Conservation (phyloP, 2,888 invertebrate species). For the Linyphia triangularis region DNA sequence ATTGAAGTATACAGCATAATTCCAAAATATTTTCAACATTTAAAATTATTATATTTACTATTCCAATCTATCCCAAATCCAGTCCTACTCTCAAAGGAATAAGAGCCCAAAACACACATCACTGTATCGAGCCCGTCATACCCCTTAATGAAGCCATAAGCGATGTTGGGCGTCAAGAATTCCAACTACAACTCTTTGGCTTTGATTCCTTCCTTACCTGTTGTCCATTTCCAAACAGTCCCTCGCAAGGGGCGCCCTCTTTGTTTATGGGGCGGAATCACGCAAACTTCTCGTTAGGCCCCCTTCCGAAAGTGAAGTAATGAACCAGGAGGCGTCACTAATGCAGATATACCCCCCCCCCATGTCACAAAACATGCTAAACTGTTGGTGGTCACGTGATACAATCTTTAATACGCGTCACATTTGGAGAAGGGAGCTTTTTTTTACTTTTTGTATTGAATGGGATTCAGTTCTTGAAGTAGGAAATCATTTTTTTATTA, state of each 20-base stretch:
- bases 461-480: too few relatives aligned
- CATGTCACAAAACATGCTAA: conserved; percentile 70
- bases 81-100: too few relatives aligned
- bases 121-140: not conserved
- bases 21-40: too few relatives aligned
- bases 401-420: conserved; percentile 67
- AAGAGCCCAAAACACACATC: too few relatives aligned
- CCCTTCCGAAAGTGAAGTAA: conserved; percentile 61
- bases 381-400: conserved; percentile 62
- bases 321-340: conserved; percentile 69
- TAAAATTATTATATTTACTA: too few relatives aligned
- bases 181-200: conserved; percentile 9
- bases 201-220: conserved; percentile 44
- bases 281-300: conserved; percentile 67
- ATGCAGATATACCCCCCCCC: conserved; percentile 68
- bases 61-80: too few relatives aligned
- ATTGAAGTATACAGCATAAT: too few relatives aligned
- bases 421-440: conserved; percentile 28
- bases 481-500: too few relatives aligned
- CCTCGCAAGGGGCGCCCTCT: conserved; percentile 31
- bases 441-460: too few relatives aligned
- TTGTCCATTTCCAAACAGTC: conserved; percentile 72
- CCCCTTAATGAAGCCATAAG: conserved; percentile 9
- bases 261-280: conserved; percentile 66
- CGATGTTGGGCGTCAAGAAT: not conserved